Conservation (phyloP, 2,888 invertebrate species). For the Spisula solida region DNA sequence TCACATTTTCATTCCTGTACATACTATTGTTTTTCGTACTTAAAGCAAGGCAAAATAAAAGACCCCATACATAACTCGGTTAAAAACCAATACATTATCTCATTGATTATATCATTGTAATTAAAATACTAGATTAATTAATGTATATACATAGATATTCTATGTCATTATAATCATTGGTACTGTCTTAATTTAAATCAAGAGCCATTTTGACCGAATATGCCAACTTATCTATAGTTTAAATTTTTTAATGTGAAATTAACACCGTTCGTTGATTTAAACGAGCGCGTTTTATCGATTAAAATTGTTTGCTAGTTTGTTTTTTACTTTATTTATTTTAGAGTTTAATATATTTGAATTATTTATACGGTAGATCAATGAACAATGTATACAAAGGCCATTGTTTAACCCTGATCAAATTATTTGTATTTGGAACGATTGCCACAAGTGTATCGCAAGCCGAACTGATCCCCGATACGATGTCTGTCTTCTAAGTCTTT, state of each 20-base stretch:
- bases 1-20: background rate
- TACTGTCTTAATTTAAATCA: conserved; percentile 23
- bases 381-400: background rate
- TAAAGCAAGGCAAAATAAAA: background rate
- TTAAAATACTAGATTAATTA: background rate
- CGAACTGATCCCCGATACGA: background rate
- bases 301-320: background rate
- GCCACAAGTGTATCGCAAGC: background rate
- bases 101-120: background rate
- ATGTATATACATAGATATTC: background rate
- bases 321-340: conserved; percentile 24
- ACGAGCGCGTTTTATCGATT: background rate
- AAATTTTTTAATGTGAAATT: conserved; percentile 2
- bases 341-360: background rate
- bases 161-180: conserved; percentile 8
- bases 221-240: conserved; percentile 7
- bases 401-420: background rate
- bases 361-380: background rate
- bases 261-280: background rate
- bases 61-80: background rate
- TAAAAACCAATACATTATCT: conserved; percentile 6
- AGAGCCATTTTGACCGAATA: background rate
- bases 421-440: background rate
- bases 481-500: background rate
- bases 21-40: background rate